phyloP scores from a whole-genome alignment of 2,888 invertebrate species.

The Dasypolia templi region DNA sequence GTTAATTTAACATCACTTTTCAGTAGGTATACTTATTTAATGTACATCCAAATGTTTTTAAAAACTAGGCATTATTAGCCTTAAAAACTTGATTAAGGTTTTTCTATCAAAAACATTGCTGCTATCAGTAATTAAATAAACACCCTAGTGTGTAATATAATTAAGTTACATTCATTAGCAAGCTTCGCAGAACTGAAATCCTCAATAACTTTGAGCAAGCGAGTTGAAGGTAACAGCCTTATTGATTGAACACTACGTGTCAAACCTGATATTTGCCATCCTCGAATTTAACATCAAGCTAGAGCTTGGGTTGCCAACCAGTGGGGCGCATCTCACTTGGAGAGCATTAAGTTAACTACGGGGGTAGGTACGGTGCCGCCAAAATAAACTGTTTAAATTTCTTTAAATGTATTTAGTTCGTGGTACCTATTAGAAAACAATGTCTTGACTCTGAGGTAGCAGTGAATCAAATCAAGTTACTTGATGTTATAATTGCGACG shows the following conservation, averaged over 20 bases:
- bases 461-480: no score
- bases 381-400: neutral
- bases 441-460: neutral
- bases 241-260: constrained; percentile 7
- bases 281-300: constrained; percentile 9
- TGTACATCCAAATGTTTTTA: neutral
- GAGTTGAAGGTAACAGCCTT: neutral
- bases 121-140: neutral
- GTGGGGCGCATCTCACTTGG: neutral
- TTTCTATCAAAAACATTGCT: neutral
- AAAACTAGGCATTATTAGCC: no score
- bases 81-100: neutral
- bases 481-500: no score
- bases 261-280: constrained; percentile 15
- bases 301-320: neutral
- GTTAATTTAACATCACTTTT: neutral
- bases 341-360: neutral
- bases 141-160: neutral
- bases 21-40: no score
- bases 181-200: constrained; percentile 1
- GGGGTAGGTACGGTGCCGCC: no score
- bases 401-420: neutral
- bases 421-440: neutral
- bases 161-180: constrained; percentile 9
- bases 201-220: constrained; percentile 6